Percentiles rank a stretch among this genome's conserved stretches.
These are phyloP conservation scores for Drosophila triauraria DNA, from an alignment of 1,140 invertebrate species.

Conservation along the genomic window DNA sequence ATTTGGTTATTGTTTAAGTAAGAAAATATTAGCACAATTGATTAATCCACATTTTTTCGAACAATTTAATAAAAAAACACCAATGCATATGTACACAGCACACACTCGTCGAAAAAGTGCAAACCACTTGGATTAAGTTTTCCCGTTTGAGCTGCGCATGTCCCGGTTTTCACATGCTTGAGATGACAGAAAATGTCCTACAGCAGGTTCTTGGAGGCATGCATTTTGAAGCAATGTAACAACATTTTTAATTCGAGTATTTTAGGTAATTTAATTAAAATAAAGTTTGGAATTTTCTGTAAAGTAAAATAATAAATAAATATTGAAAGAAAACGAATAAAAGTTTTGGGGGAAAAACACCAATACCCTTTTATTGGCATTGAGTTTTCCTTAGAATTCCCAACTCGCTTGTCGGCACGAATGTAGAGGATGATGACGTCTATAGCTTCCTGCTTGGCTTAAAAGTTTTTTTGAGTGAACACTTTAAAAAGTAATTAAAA, in stretches of 20 bases:
- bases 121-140: constrained; percentile 30
- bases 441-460: no score
- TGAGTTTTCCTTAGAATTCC: no score
- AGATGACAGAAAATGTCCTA: constrained; percentile 24
- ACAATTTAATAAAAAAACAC: constrained; percentile 32
- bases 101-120: constrained; percentile 46
- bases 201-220: neutral
- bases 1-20: constrained; percentile 2
- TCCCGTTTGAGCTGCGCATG: constrained; percentile 23
- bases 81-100: constrained; percentile 45
- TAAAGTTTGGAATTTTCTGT: no score
- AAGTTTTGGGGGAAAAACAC: no score
- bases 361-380: no score
- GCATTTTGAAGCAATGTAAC: neutral
- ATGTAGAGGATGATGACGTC: no score
- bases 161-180: constrained; percentile 7
- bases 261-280: no score
- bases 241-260: no score
- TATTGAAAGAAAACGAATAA: no score
- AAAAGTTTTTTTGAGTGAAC: no score
- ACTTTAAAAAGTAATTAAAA: no score
- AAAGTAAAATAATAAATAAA: neutral
- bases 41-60: constrained; percentile 39
- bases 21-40: constrained; percentile 4
- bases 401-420: no score